A percentile compares a stretch with the other conserved stretches of the same genome.
Conservation (phyloP, 2,797 vertebrate genomes). For the Acanthis flammea region DNA sequence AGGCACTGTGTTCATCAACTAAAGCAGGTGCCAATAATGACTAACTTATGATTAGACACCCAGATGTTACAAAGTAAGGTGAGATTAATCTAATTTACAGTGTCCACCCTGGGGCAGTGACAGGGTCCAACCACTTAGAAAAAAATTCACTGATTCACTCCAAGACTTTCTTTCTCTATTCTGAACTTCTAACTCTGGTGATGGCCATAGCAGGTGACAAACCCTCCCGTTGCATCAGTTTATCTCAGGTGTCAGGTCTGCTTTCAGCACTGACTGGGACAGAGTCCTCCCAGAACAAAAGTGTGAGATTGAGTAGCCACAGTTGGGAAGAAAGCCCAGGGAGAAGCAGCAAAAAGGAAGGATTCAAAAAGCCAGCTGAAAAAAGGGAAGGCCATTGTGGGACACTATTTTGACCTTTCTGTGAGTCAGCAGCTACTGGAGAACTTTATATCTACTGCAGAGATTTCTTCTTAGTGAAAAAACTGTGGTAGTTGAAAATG, state of each 20-base stretch:
- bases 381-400: not conserved
- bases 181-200: not conserved
- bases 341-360: not conserved
- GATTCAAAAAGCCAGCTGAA: not conserved
- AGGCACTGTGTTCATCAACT: not conserved
- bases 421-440: not conserved
- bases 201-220: rapidly evolving
- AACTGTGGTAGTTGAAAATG: not conserved
- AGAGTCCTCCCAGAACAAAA: not conserved
- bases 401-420: not conserved
- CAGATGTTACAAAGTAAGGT: not conserved
- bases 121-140: not conserved
- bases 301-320: rapidly evolving
- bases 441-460: not conserved
- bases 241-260: not conserved
- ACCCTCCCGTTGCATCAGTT: rapidly evolving
- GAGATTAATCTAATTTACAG: not conserved
- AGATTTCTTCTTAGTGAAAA: not conserved
- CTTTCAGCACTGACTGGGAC: not conserved
- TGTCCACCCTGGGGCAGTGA: not conserved
- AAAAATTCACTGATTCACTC: not conserved
- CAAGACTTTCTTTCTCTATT: not conserved
- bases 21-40: not conserved
- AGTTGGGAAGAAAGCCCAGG: not conserved
- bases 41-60: not conserved